Base-by-base conservation (phyloP, 2,888 invertebrate genomes). In the Sarcophaga rosellei region DNA sequence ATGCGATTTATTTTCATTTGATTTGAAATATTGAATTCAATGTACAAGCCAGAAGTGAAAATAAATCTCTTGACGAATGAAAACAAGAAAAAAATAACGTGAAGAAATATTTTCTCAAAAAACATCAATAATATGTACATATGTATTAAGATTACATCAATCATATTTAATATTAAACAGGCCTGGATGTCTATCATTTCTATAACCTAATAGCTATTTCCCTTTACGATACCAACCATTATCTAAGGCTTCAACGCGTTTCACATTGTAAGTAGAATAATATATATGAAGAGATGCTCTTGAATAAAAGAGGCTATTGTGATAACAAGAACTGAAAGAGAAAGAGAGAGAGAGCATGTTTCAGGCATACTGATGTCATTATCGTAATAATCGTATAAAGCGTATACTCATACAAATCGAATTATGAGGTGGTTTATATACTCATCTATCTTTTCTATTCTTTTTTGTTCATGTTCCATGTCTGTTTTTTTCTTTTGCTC, bases 241-340 rank as follows among this genome's bases (percentile, higher is more conserved):
- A 68, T 44, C n/a, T 45, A 68, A 53, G 23, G 69, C 69, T 70
- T 70, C 25, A 53, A 57, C 25, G n/a, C 69, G 15, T 47, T 8
- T 15, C 47, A 68, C 20, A 61, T 21, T n/a, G n/a, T 21, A 61
- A 61, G 10, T n/a, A n/a, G 21, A 61, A 61, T n/a, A 61, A 20
- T 59, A 20, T n/a, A 53, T 4, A 17, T 4, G 1, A 53, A 53
- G 53, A 15, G 17, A 53, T 53, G 15, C 17, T 17, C 12, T 53
- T 53, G 53, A 53, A 17, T 15, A 53, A 17, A 53, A 53, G 15
- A 53, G 17, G 5, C 11, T 35, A 2, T 35, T 25, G 0, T 11
- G 47, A 47, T 12, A 3, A 12, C 15, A 11, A 12, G 15, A 47
- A 15, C 15, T 15, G 47, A 1, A 47, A 15, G 10, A 15, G 5